Evolutionary conservation across 2,888 invertebrate species (phyloP), one percentile per base, ranked within the genome.

Genomic region (Heliconius hortense): DNA sequence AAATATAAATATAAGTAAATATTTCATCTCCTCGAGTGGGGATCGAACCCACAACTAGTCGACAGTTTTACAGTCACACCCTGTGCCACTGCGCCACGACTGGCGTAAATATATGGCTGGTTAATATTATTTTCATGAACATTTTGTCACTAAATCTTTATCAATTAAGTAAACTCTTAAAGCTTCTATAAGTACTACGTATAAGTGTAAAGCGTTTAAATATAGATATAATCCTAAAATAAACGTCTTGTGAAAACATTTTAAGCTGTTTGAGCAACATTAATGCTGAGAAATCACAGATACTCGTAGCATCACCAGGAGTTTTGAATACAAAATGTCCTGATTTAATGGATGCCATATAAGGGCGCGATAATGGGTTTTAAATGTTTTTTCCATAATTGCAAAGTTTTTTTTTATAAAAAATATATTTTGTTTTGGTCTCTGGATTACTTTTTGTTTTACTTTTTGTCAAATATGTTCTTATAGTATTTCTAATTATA

Each of bases 341-440:
- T 68, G 26, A 21, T 68, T 48, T 26, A 68, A 68, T 69, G 28
- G 28, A 56, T 56, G 53, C n/a, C 66, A 39, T 66, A 43, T 24
- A 66, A 24, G 39, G 26, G 7, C 43, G 64, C n/a, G 39, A 18
- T 43, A 66, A 66, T 66, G 39, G 39, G 8, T 66, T 66, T 66
- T 43, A 66, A 39, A 66, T 66, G 15, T 15, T 24, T 48, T 48
- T 21, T 48, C 48, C 48, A 48, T 2, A 48, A 48, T 18, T 48
- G 5, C 18, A 21, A 21, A 48, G 21, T 18, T 48, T 48, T 48
- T n/a, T 48, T 48, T 48, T 21, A 18, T 18, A 48, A 48, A 48
- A 48, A 48, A 35, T 35, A 35, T 35, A 1, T 35, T 10, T 35
- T 35, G 35, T 1, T 35, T 35, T 35, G 35, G 35, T 35, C 35